Evolutionary conservation across 2,888 invertebrate species (phyloP).

Genomic region (Melikaiella ostensackeni): DNA sequence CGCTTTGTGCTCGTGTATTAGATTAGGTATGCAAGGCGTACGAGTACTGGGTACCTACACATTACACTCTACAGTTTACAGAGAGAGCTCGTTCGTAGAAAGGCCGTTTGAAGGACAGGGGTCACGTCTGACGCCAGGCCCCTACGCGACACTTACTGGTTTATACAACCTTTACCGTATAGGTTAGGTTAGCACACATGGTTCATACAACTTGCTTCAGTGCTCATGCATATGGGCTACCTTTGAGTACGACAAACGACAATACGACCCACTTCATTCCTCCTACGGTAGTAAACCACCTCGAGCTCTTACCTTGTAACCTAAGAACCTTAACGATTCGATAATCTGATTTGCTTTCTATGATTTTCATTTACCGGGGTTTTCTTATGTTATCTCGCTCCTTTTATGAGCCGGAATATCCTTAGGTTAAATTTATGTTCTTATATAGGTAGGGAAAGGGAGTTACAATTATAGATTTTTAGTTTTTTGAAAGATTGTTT

Average conservation of each 20-base stretch:
- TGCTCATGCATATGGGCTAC: background rate
- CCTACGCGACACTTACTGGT: conserved; percentile 54
- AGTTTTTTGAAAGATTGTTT: too few species aligned
- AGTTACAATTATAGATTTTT: too few species aligned
- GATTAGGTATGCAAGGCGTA: conserved; percentile 56
- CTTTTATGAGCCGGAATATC: background rate
- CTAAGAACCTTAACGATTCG: background rate
- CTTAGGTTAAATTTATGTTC: background rate
- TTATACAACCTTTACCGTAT: conserved; percentile 62
- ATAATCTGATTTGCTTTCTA: background rate
- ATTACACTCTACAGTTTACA: background rate
- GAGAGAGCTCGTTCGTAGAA: conserved; percentile 62
- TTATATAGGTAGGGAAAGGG: too few species aligned
- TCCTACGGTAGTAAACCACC: background rate
- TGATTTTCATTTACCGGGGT: background rate
- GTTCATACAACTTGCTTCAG: conserved; percentile 4
- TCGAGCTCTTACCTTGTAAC: conserved; percentile 4
- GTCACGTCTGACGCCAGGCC: conserved; percentile 62
- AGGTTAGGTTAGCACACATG: conserved; percentile 9
- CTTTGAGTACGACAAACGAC: conserved; percentile 2
- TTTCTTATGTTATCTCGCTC: background rate
- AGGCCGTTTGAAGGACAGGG: conserved; percentile 74
- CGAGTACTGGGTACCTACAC: conserved; percentile 57
- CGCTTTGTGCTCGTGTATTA: background rate
- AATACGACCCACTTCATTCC: background rate